A percentile compares a stretch with the other conserved stretches of the same genome.
phyloP scores from a whole-genome alignment of 2,888 invertebrate genomes.

The Lordiphosa fenestrarum region DNA sequence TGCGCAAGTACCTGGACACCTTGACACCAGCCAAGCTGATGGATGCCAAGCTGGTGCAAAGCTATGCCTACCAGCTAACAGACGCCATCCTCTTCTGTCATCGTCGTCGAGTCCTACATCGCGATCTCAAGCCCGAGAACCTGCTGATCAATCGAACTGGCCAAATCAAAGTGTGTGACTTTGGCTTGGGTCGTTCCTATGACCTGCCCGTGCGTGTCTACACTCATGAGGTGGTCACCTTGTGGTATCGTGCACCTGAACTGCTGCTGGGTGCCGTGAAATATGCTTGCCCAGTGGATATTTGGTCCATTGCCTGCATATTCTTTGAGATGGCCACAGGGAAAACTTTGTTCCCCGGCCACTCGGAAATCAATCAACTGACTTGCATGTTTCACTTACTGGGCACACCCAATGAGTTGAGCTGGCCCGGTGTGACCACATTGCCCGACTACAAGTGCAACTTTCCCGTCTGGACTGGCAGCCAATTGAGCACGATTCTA shows the following conservation, averaged over 20 bases:
- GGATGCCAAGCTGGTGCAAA: slow-evolving; percentile 85
- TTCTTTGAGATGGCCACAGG: slow-evolving; percentile 92
- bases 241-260: slow-evolving; percentile 98
- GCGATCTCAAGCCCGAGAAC: slow-evolving; percentile 97
- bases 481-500: not conserved
- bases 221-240: slow-evolving; percentile 96
- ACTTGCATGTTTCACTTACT: slow-evolving; percentile 96
- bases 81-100: slow-evolving; percentile 95
- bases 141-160: slow-evolving; percentile 91
- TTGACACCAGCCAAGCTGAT: slow-evolving; percentile 85
- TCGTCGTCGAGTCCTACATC: slow-evolving; percentile 91
- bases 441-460: slow-evolving; percentile 91
- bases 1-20: slow-evolving; percentile 74
- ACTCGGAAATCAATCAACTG: slow-evolving; percentile 96
- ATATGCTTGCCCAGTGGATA: slow-evolving; percentile 95
- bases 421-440: slow-evolving; percentile 90
- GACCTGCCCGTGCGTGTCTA: slow-evolving; percentile 94
- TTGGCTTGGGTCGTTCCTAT: slow-evolving; percentile 95
- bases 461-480: slow-evolving; percentile 92
- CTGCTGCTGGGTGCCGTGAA: slow-evolving; percentile 92
- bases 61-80: slow-evolving; percentile 91
- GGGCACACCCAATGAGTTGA: slow-evolving; percentile 93
- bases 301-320: slow-evolving; percentile 97
- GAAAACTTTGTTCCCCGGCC: slow-evolving; percentile 95
- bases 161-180: slow-evolving; percentile 94